phyloP scores from a whole-genome alignment of 2,797 vertebrate genomes.

The Scyliorhinus canicula region DNA sequence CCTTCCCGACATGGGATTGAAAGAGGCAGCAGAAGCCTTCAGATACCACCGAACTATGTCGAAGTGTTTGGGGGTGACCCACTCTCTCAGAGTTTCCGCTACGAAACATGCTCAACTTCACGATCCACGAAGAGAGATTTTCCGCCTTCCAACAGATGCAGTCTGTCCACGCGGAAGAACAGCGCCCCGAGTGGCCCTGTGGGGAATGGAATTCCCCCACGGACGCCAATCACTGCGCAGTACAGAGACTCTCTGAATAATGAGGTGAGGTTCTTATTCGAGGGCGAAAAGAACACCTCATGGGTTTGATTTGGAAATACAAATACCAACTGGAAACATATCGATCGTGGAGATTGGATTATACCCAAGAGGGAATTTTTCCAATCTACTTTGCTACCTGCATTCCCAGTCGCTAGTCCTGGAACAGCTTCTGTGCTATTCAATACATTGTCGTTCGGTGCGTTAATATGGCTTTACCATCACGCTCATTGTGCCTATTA shows the following conservation, averaged over 20 bases:
- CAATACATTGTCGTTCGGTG: background rate
- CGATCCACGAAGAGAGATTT: conserved; percentile 63
- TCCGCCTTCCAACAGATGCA: conserved; percentile 78
- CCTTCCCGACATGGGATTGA: background rate
- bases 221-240: background rate
- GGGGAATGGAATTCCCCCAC: background rate
- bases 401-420: background rate
- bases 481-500: background rate
- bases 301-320: conserved; percentile 3
- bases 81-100: conserved; percentile 54
- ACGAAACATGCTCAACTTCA: conserved; percentile 53
- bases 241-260: background rate
- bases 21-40: conserved; percentile 45
- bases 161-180: conserved; percentile 56
- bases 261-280: conserved; percentile 26
- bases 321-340: background rate
- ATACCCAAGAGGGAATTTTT: background rate
- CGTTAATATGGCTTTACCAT: background rate
- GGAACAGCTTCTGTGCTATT: background rate
- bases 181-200: background rate
- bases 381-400: background rate
- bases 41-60: conserved; percentile 62
- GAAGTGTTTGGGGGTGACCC: conserved; percentile 59
- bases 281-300: background rate
- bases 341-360: background rate